phyloP scores from a whole-genome alignment of 1,140 invertebrate species.

The Papilio glaucus region DNA sequence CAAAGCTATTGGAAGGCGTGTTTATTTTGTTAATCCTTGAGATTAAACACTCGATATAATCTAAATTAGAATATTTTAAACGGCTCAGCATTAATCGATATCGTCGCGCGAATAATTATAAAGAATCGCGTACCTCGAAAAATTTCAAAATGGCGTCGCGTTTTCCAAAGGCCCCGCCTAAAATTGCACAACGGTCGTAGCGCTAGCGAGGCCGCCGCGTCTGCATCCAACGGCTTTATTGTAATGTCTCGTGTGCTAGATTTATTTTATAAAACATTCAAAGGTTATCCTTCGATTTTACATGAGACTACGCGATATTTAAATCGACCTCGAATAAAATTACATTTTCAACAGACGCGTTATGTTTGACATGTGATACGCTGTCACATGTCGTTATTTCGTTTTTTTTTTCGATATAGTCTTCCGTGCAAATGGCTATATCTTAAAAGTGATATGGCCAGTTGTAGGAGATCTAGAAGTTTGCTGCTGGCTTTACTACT shows the following conservation, averaged over 20 bases:
- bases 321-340: neutral
- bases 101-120: conserved; percentile 13
- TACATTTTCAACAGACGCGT: conserved; percentile 8
- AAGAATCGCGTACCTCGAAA: conserved; percentile 25
- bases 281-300: conserved; percentile 27
- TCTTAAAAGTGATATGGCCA: neutral
- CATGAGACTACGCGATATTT: conserved; percentile 23
- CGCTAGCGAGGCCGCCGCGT: conserved; percentile 17
- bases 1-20: neutral
- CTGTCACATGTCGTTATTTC: neutral
- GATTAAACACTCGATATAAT: neutral
- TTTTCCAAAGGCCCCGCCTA: conserved; percentile 37
- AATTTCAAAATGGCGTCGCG: conserved; percentile 36
- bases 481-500: too few relatives aligned
- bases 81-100: conserved; percentile 7
- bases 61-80: conserved; percentile 1
- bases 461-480: too few relatives aligned
- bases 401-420: conserved; percentile 1
- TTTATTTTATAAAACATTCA: conserved; percentile 20
- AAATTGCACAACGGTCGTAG: conserved; percentile 30
- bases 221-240: conserved; percentile 32
- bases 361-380: neutral
- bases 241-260: conserved; percentile 27
- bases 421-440: neutral
- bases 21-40: neutral